Base-by-base conservation (phyloP, 2,888 invertebrate species). In the Anticlea derivata region DNA sequence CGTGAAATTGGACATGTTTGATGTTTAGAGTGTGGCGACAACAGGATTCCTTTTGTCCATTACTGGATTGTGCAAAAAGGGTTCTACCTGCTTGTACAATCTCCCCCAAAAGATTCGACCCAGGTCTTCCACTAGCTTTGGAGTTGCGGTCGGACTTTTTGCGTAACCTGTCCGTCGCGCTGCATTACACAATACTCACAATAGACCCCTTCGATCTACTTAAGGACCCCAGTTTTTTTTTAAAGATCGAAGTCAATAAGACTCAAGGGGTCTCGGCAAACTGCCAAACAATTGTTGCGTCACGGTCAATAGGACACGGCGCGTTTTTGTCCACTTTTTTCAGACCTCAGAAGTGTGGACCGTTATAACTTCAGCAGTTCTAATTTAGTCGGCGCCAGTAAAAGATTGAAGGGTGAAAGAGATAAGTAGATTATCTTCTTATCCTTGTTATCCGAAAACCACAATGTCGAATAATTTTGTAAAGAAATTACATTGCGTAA, bases 51-150 rank as follows among this genome's bases (percentile, higher is more conserved):
- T 76, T 83, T 78, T 78, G 68, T 76, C 66, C 66, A 75, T 65
- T 83, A 82, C 83, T 65, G 81, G 84, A 86, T 89, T 90, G 89
- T 87, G 90, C 89, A 90, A 89, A 87, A 88, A 82, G 89, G 89
- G 84, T 83, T 83, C 78, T 88, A 87, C 88, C 89, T 87, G 89
- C 72, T 50, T 57, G 66, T 78, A 83, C 76, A 72, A 68, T 67
- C 68, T 61, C 40, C 31, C 31, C 39, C 44, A 58, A 61, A 60
- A 60, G 45, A 23, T 49, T 56, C 13, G 20, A 10, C 23, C 5
- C 4, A n/a, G 11, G 7, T 23, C 10, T 26, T 48, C 31, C 17
- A 7, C 26, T 27, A 23, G 30, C 12, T 35, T 40, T 41, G 20
- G 17, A 17, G 30, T 23, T 34, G 13, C n/a, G 41, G 41, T 61